Percentiles rank a stretch among this genome's conserved stretches.
Conservation (phyloP, 2,113 vertebrate genomes). For the Trichechus manatus region DNA sequence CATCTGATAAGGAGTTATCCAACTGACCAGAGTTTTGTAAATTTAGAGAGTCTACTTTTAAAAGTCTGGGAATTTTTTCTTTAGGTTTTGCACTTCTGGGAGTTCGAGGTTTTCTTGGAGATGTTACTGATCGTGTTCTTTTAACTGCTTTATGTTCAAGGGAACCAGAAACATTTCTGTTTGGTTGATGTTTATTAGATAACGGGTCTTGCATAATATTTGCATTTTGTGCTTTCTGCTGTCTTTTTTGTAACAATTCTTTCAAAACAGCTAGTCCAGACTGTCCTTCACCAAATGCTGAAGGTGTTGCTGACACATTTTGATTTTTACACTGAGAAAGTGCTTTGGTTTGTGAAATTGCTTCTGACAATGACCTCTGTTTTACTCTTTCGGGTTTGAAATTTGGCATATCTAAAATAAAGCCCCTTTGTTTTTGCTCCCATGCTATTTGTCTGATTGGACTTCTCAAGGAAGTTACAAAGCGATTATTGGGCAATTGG, state of each 20-base stretch:
- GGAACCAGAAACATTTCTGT: conserved; percentile 81
- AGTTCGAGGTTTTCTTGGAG: conserved; percentile 90
- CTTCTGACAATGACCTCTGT: conserved; percentile 85
- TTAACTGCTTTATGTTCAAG: conserved; percentile 88
- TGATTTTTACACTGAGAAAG: conserved; percentile 87
- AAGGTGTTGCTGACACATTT: conserved; percentile 85
- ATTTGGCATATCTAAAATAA: conserved; percentile 88
- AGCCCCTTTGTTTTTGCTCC: conserved; percentile 89
- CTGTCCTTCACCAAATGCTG: conserved; percentile 89
- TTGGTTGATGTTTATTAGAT: conserved; percentile 83
- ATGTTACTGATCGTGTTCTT: conserved; percentile 86
- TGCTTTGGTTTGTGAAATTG: conserved; percentile 86
- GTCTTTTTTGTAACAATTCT: conserved; percentile 95
- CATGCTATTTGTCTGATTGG: conserved; percentile 89
- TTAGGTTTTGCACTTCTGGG: conserved; percentile 89
- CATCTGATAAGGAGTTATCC: conserved; percentile 89
- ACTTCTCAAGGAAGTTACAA: conserved; percentile 88
- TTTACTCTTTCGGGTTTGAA: conserved; percentile 88
- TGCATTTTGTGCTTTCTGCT: conserved; percentile 90
- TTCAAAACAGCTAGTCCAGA: conserved; percentile 96
- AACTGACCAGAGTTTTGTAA: conserved; percentile 84
- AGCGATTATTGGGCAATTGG: conserved; percentile 86
- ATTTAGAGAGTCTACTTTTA: conserved; percentile 89
- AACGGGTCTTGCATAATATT: conserved; percentile 79
- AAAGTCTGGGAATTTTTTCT: conserved; percentile 89